phyloP scores from a whole-genome alignment of 2,113 vertebrate species.

The Fregetta grallaria region DNA sequence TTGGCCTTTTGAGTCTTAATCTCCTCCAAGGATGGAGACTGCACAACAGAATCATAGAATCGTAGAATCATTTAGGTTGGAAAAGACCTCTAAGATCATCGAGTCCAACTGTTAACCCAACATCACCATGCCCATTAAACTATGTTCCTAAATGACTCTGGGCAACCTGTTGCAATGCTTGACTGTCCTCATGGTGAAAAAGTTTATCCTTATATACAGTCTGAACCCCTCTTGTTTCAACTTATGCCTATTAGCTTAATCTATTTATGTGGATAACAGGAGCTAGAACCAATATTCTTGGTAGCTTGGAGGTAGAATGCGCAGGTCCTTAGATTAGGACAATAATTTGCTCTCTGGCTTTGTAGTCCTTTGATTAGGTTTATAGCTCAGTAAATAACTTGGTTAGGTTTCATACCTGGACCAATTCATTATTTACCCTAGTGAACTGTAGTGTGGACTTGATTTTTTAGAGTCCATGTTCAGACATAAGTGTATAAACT shows the following conservation, averaged over 20 bases:
- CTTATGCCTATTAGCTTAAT: neutral
- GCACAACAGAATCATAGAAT: too few species aligned
- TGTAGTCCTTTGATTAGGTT: neutral
- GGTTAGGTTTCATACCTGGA: neutral
- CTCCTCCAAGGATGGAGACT: neutral
- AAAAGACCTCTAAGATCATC: too few species aligned
- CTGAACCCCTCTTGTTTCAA: neutral
- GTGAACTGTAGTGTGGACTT: neutral
- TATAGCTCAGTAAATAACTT: neutral
- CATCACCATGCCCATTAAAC: too few species aligned
- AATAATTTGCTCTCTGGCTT: neutral
- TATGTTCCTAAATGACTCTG: too few species aligned
- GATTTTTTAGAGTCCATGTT: neutral
- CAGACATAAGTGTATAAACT: neutral
- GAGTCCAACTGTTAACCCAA: too few species aligned
- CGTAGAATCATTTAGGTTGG: too few species aligned
- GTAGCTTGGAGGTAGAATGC: neutral
- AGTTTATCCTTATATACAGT: neutral
- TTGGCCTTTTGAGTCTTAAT: neutral
- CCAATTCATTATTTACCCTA: neutral
- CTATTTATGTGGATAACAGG: neutral
- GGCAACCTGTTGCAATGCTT: neutral
- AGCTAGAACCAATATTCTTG: neutral
- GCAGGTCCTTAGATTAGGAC: neutral
- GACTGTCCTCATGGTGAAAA: neutral